Evolutionary conservation across 2,113 vertebrate species (phyloP).

Genomic region (Conger conger): DNA sequence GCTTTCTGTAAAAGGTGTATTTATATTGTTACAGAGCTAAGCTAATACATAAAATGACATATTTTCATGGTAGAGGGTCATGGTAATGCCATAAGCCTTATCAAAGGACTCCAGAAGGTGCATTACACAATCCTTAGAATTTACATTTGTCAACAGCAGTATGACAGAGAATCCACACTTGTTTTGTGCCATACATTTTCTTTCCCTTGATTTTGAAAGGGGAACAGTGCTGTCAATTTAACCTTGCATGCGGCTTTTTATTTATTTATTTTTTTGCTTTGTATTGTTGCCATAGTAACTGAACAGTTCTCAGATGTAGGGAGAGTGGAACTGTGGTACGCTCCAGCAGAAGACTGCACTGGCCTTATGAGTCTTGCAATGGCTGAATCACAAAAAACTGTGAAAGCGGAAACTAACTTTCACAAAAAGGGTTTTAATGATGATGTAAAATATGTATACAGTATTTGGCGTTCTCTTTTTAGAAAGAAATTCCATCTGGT

Average conservation of each 20-base stretch:
- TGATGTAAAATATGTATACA: not conserved
- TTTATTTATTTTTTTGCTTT: constrained; percentile 18
- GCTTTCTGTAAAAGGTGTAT: not conserved
- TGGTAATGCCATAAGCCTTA: not conserved
- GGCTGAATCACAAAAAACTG: constrained; percentile 15
- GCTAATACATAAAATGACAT: not conserved
- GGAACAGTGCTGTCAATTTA: not conserved
- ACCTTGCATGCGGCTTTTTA: not conserved
- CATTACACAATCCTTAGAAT: not conserved
- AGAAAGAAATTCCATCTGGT: not conserved
- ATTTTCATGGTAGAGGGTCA: not conserved
- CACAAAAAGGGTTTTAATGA: not conserved
- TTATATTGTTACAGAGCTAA: not conserved
- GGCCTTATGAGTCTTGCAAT: not conserved
- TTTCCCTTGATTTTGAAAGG: not conserved
- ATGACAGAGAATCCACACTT: not conserved
- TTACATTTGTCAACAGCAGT: not conserved
- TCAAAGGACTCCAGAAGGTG: not conserved
- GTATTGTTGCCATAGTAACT: constrained; percentile 45
- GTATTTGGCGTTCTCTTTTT: not conserved
- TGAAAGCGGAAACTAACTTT: constrained; percentile 15
- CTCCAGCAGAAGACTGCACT: not conserved
- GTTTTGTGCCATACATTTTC: not conserved
- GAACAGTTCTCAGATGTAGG: constrained; percentile 20
- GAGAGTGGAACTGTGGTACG: constrained; percentile 4